These are phyloP conservation scores for Alca torda DNA, from an alignment of 2,797 vertebrate species.

Conservation along the genomic window DNA sequence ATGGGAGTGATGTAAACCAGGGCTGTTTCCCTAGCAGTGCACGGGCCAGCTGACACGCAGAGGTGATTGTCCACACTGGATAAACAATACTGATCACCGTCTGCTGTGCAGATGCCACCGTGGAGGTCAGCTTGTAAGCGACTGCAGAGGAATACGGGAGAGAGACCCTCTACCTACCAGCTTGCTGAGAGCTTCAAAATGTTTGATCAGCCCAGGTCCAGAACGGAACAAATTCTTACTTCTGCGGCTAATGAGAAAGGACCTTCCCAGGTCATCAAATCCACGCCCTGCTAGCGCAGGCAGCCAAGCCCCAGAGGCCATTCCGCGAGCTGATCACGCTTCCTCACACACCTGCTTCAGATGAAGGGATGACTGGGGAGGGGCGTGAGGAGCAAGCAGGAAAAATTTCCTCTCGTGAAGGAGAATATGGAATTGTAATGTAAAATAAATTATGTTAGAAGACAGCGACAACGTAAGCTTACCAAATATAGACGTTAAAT, in stretches of 20 bases:
- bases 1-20: background rate
- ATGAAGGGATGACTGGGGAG: background rate
- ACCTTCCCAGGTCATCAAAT: background rate
- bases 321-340: background rate
- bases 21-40: background rate
- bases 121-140: background rate
- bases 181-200: background rate
- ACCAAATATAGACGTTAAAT: background rate
- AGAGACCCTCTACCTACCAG: background rate
- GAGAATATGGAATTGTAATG: background rate
- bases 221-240: background rate
- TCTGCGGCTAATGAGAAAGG: background rate
- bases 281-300: background rate
- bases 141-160: background rate
- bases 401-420: background rate
- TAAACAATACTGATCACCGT: background rate
- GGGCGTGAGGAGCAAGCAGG: background rate
- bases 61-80: background rate
- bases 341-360: background rate
- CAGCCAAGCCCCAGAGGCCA: background rate
- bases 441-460: background rate
- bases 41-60: background rate
- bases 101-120: background rate
- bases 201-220: background rate
- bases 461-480: rapidly evolving